Evolutionary conservation across 1,140 invertebrate genomes (phyloP).

Genomic region (Macrostomum lignano): DNA sequence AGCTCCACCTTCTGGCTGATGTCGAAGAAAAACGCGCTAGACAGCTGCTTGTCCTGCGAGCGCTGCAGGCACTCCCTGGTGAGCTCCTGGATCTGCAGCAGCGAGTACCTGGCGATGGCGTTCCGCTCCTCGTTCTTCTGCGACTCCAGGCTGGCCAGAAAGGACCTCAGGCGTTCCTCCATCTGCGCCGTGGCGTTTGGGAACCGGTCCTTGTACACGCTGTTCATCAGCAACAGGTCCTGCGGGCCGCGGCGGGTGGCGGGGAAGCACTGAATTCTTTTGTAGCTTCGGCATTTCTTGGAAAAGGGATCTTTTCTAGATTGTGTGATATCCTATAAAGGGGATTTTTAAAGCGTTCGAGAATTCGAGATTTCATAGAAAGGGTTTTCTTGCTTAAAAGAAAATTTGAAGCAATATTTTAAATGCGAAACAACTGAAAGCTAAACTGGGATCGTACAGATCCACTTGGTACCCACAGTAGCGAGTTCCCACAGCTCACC

Average conservation of each 20-base stretch:
- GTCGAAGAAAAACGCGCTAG: conserved; percentile 75
- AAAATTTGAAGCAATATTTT: no score
- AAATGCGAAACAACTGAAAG: no score
- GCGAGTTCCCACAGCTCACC: no score
- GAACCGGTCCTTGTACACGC: conserved; percentile 76
- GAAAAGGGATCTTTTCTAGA: no score
- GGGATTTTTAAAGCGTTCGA: no score
- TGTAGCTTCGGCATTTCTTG: no score
- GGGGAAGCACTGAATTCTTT: no score
- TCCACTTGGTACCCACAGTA: no score
- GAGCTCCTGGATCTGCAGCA: conserved; percentile 75
- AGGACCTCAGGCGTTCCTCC: conserved; percentile 55
- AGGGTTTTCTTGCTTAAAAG: no score
- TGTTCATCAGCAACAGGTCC: conserved; percentile 52
- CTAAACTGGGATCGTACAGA: no score
- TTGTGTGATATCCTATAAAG: no score
- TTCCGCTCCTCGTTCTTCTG: conserved; percentile 34
- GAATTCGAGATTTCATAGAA: no score
- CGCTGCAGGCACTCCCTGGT: conserved; percentile 73
- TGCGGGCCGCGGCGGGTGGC: conserved; percentile 2
- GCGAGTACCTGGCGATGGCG: conserved; percentile 66
- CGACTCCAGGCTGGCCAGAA: conserved; percentile 39
- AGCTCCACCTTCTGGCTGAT: conserved; percentile 77
- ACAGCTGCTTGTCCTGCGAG: conserved; percentile 66
- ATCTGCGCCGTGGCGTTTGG: conserved; percentile 80